A percentile compares a stretch with the other conserved stretches of the same genome.
Conservation (phyloP, 2,888 invertebrate species). For the Coleophora flavipennella region DNA sequence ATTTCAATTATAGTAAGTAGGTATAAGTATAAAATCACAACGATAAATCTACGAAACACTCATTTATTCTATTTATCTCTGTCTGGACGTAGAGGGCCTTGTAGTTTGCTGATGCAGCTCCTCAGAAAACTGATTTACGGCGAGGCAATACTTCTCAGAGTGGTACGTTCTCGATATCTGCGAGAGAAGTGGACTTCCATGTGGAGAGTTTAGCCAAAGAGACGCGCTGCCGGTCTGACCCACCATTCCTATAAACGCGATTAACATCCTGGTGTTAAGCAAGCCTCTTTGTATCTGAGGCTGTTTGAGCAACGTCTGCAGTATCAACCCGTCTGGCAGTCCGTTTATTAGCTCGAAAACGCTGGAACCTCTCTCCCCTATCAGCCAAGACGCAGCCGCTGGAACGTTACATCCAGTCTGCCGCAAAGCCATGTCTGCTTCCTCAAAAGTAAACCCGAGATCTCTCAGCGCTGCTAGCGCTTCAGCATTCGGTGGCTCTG, state of each 20-base stretch:
- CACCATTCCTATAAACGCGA: slow-evolving; percentile 62
- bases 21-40: no score
- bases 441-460: slow-evolving; percentile 43
- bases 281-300: slow-evolving; percentile 60
- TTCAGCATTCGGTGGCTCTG: slow-evolving; percentile 44
- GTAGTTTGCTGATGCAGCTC: slow-evolving; percentile 21
- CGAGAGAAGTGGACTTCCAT: slow-evolving; percentile 55
- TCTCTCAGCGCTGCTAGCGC: slow-evolving; percentile 41
- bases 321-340: slow-evolving; percentile 49
- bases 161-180: slow-evolving; percentile 65
- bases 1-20: no score
- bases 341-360: slow-evolving; percentile 56
- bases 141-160: slow-evolving; percentile 62
- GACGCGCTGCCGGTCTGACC: slow-evolving; percentile 57
- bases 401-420: slow-evolving; percentile 55
- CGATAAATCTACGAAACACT: no score
- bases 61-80: slow-evolving; percentile 14
- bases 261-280: slow-evolving; percentile 57
- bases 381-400: slow-evolving; percentile 57
- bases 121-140: slow-evolving; percentile 63
- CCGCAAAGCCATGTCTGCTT: slow-evolving; percentile 46
- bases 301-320: slow-evolving; percentile 52
- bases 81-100: slow-evolving; percentile 46
- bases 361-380: slow-evolving; percentile 59
- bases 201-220: slow-evolving; percentile 59